These are phyloP conservation scores for Diogma glabrata DNA, from an alignment of 2,888 invertebrate species.

Conservation along the genomic window DNA sequence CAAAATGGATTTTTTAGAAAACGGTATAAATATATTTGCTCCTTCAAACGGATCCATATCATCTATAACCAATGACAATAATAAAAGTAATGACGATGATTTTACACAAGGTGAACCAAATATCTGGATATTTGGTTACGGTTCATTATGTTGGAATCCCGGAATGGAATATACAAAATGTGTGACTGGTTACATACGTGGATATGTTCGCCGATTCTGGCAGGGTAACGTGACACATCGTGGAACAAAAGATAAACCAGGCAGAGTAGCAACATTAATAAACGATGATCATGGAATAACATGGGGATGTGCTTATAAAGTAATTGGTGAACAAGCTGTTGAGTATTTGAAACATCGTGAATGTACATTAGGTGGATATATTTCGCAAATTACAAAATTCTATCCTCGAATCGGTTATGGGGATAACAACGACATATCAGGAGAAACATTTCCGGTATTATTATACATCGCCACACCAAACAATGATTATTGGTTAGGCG, in stretches of 20 bases:
- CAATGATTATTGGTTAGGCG: slow-evolving; percentile 62
- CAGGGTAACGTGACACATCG: slow-evolving; percentile 79
- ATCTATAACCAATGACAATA: no score
- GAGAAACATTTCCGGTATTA: slow-evolving; percentile 37
- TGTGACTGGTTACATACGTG: slow-evolving; percentile 61
- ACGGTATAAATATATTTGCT: slow-evolving; percentile 3
- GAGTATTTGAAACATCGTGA: slow-evolving; percentile 72
- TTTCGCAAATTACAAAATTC: slow-evolving; percentile 47
- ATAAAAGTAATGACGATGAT: no score
- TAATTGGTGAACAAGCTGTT: slow-evolving; percentile 59
- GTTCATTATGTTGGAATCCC: slow-evolving; percentile 89
- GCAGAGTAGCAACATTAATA: slow-evolving; percentile 78
- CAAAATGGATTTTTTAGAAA: slow-evolving; percentile 3
- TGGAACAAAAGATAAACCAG: slow-evolving; percentile 66
- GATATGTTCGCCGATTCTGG: slow-evolving; percentile 81
- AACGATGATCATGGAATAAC: slow-evolving; percentile 66
- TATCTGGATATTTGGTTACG: slow-evolving; percentile 92
- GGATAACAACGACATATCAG: slow-evolving; percentile 32
- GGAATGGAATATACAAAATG: slow-evolving; percentile 77
- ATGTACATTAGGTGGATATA: slow-evolving; percentile 56
- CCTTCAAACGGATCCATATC: not conserved
- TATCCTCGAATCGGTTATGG: slow-evolving; percentile 39
- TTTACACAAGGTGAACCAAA: not conserved
- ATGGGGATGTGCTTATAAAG: slow-evolving; percentile 77
- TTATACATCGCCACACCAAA: slow-evolving; percentile 66